These are phyloP conservation scores for Amblyornis subalaris DNA, from an alignment of 2,113 vertebrate species.

Conservation along the genomic window DNA sequence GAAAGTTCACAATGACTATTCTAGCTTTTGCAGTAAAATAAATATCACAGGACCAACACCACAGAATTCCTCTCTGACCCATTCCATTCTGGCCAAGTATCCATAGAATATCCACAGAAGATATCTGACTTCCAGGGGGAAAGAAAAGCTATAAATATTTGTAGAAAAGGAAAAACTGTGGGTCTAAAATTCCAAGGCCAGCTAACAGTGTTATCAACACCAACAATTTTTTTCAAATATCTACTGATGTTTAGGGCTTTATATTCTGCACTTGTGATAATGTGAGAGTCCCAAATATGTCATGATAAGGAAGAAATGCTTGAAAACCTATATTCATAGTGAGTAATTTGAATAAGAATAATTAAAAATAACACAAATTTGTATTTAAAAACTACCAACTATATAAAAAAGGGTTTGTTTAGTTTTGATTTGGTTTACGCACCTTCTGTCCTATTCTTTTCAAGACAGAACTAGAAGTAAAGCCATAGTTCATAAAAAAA, in stretches of 20 bases:
- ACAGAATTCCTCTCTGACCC: background rate
- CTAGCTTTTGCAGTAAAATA: background rate
- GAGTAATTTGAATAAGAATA: background rate
- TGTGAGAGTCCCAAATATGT: background rate
- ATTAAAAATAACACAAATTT: background rate
- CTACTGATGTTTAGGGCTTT: background rate
- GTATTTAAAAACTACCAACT: background rate
- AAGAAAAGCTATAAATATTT: background rate
- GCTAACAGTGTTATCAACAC: background rate
- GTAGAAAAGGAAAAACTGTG: background rate
- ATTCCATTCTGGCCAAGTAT: background rate
- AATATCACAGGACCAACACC: background rate
- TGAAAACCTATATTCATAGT: background rate
- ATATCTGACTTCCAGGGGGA: background rate
- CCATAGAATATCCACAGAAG: background rate
- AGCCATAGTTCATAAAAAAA: background rate
- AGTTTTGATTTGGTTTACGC: background rate
- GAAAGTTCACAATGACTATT: background rate
- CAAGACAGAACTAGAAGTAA: background rate
- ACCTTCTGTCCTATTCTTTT: background rate
- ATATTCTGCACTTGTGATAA: background rate
- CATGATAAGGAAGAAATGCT: background rate
- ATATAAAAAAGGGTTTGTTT: background rate
- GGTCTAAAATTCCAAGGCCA: background rate
- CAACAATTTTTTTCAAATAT: background rate